Percentiles rank a stretch among this genome's conserved stretches.
Conservation (phyloP, 2,113 vertebrate species). For the Caloenas nicobarica region DNA sequence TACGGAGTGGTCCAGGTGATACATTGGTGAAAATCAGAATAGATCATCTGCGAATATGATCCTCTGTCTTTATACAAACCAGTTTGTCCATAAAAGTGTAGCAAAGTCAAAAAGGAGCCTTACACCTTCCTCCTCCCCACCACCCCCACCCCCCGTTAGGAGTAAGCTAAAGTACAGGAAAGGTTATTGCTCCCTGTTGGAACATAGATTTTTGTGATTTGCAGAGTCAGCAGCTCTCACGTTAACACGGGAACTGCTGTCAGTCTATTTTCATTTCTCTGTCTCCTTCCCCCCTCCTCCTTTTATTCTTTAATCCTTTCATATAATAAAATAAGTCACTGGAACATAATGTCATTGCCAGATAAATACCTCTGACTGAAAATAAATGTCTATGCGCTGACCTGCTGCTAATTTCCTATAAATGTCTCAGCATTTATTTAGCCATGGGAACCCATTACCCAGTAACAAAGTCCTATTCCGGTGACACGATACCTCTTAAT, state of each 20-base stretch:
- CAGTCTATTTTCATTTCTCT: conserved; percentile 69
- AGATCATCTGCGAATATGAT: not conserved
- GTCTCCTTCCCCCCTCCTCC: conserved; percentile 3
- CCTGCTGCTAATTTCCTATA: conserved; percentile 66
- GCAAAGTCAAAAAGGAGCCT: not conserved
- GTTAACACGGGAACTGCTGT: conserved; percentile 19
- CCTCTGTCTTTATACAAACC: not conserved
- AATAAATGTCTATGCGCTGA: conserved; percentile 59
- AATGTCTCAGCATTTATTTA: conserved; percentile 69
- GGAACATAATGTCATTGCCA: conserved; percentile 63
- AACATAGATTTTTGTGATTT: conserved; percentile 14
- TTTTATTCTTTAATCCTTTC: conserved; percentile 71
- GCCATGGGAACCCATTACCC: conserved; percentile 59
- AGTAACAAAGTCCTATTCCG: conserved; percentile 43
- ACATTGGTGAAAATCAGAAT: not conserved
- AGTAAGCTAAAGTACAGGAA: not conserved
- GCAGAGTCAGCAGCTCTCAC: conserved; percentile 48
- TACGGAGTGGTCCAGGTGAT: not conserved
- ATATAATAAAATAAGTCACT: conserved; percentile 73
- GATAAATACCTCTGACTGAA: conserved; percentile 69
- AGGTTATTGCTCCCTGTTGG: conserved; percentile 47
- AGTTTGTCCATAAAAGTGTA: not conserved
- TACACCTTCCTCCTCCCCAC: not conserved
- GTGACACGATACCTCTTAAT: conserved; percentile 70
- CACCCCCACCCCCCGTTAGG: not conserved